Conservation (phyloP, 1,140 invertebrate species). For the Lepidotrigona ventralis region DNA sequence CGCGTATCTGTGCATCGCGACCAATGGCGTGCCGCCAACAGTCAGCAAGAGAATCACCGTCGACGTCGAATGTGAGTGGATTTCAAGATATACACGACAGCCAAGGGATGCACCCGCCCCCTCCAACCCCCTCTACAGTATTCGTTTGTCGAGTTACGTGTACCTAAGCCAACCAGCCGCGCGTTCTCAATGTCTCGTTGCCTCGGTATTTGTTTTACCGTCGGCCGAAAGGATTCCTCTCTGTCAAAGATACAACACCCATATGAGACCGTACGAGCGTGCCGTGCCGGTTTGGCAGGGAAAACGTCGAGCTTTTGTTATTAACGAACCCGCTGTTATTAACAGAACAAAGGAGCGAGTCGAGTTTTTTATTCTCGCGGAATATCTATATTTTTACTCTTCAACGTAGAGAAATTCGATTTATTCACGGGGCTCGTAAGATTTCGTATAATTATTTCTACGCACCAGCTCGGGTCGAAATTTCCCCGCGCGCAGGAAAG, state of each 20-base stretch:
- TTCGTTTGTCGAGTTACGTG: neutral
- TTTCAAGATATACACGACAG: conserved; percentile 14
- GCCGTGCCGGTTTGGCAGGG: too few species aligned
- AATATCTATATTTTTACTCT: neutral
- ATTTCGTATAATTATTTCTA: neutral
- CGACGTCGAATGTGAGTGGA: conserved; percentile 92
- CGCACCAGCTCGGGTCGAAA: too few species aligned
- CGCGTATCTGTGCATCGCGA: conserved; percentile 91
- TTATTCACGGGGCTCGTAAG: too few species aligned
- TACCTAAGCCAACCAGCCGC: neutral
- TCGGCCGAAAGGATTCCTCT: neutral
- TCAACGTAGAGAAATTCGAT: neutral
- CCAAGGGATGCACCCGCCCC: neutral
- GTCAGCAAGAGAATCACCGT: conserved; percentile 93
- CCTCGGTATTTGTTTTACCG: neutral
- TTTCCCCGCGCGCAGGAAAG: too few species aligned
- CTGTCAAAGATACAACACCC: neutral
- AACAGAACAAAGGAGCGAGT: neutral
- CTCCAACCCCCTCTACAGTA: too few species aligned
- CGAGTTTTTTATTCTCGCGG: neutral
- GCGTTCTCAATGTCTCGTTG: neutral
- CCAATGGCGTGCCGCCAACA: conserved; percentile 91
- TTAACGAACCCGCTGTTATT: neutral
- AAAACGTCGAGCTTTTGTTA: neutral
- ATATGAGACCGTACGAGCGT: too few species aligned